Evolutionary conservation across 2,888 invertebrate species (phyloP), one percentile per base, ranked within the genome.

Genomic region (Apantesis nais): DNA sequence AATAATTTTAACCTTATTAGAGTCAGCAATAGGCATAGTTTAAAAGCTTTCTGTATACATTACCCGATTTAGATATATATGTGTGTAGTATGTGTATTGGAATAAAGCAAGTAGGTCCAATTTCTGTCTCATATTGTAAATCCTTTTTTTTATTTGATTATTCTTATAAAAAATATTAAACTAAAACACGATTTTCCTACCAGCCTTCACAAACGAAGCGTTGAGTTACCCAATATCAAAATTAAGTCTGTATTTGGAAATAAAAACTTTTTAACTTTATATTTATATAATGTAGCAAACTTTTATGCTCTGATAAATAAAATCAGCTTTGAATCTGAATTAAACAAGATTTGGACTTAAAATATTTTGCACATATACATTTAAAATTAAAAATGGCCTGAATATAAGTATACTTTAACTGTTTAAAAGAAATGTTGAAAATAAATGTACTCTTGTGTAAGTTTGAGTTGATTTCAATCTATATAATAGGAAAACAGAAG

Each of bases 251-350:
- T 64, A 61, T 70, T 63, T 62, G 52, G 34, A 70, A 55, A 19
- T 25, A 60, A 60, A 69, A 66, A 66, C 48, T 70, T 66, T 34
- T 66, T 29, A 70, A 65, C 62, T 66, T 62, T 70, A 39, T 14
- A 52, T 62, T 52, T 66, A 66, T 52, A 29, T 39, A 55, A 66
- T 48, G 61, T 66, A 70, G 16, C 22, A 39, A 70, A 29, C 41
- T 62, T 67, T 62, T 29, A 25, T 58, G 7, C 55, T 29, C 29
- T 34, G 31, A 29, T 37, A 61, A 65, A 48, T 68, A 63, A 39
- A 29, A 22, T 48, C 22, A 48, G 29, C 62, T 68, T 55, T 22
- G 29, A 60, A 48, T 65, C n/a, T 44, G 60, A 65, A 63, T 63
- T 22, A 60, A 39, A 41, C 41, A 39, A 29, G 52, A 48, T 22